These are phyloP conservation scores for Rallus crepitans DNA, from an alignment of 2,797 vertebrate species.

Conservation along the genomic window DNA sequence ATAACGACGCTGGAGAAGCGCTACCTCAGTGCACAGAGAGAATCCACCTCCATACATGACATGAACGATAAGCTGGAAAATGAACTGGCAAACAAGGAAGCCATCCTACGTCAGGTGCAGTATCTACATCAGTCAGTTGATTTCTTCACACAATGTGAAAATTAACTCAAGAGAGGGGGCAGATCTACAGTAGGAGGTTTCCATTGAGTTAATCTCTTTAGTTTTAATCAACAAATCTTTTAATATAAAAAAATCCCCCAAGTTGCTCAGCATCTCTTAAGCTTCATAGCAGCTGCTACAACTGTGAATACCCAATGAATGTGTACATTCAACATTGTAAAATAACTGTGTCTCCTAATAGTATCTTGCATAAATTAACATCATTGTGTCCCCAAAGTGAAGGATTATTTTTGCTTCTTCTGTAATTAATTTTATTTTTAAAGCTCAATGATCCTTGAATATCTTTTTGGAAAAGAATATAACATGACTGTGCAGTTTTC, in stretches of 20 bases:
- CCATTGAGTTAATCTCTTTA: neutral
- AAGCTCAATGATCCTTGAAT: neutral
- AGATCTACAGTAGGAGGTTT: neutral
- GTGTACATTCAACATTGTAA: neutral
- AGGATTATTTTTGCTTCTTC: neutral
- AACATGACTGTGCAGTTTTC: neutral
- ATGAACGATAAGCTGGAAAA: constrained; percentile 99
- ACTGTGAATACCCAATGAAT: neutral
- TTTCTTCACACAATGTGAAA: neutral
- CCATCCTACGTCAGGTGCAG: constrained; percentile 94
- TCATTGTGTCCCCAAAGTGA: neutral
- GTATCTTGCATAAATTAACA: neutral
- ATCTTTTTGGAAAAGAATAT: neutral
- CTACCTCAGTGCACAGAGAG: constrained; percentile 97
- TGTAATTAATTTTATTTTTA: neutral
- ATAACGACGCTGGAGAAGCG: constrained; percentile 98
- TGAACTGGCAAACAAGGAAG: constrained; percentile 97
- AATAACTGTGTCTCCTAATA: neutral
- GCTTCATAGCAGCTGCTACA: neutral
- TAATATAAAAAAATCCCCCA: neutral
- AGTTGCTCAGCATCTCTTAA: neutral
- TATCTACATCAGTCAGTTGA: neutral
- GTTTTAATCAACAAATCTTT: neutral
- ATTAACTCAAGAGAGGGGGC: neutral
- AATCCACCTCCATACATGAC: constrained; percentile 98